Evolutionary conservation across 2,113 vertebrate genomes (phyloP).

Genomic region (Rhinogobius similis): DNA sequence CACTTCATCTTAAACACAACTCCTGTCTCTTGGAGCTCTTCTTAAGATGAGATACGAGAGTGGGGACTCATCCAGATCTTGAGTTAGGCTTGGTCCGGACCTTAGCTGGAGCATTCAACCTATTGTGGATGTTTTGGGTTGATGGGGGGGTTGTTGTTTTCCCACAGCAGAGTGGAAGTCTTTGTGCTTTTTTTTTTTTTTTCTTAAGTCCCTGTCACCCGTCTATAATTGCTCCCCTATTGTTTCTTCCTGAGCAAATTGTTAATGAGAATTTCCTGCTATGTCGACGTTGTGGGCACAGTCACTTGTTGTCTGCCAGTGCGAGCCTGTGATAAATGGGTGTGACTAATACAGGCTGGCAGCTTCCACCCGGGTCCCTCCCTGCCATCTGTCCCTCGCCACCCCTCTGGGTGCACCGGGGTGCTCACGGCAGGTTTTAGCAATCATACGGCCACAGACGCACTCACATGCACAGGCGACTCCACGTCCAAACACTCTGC

Average conservation of each 20-base stretch:
- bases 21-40: too few relatives aligned
- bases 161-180: constrained; percentile 34
- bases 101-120: too few relatives aligned
- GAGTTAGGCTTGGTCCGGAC: too few relatives aligned
- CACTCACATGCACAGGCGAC: constrained; percentile 18
- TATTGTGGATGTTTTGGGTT: too few relatives aligned
- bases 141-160: constrained; percentile 12
- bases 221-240: constrained; percentile 63
- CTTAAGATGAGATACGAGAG: background rate
- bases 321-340: constrained; percentile 77
- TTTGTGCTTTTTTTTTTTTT: constrained; percentile 33
- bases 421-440: constrained; percentile 73
- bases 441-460: constrained; percentile 60
- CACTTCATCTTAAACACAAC: background rate
- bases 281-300: constrained; percentile 67
- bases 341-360: constrained; percentile 80
- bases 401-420: constrained; percentile 74
- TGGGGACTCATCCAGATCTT: background rate
- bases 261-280: constrained; percentile 74
- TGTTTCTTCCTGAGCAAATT: constrained; percentile 70
- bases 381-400: constrained; percentile 79
- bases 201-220: constrained; percentile 39
- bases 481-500: constrained; percentile 25
- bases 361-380: constrained; percentile 70
- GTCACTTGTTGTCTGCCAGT: constrained; percentile 74